Base-by-base conservation (phyloP, 2,888 invertebrate genomes). In the Meliscaeva auricollis region DNA sequence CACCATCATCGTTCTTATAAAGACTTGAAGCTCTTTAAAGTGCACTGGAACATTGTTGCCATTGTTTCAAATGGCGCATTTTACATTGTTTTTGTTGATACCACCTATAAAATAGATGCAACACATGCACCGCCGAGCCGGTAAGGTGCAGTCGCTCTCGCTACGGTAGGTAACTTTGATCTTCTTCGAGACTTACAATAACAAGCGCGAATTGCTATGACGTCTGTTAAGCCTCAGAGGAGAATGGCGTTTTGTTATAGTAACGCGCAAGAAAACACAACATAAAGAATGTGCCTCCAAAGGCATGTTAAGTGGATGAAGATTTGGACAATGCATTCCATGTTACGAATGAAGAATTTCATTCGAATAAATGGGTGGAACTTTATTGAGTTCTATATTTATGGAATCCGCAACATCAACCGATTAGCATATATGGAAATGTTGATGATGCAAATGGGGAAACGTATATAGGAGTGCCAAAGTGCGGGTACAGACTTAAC, bases 121-220 rank as follows among this genome's bases (percentile, higher is more conserved):
- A 64, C 62, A 48, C 17, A 32, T 32, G 48, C n/a, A n/a, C n/a
- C n/a, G 1, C 15, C 70, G 2, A 44, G 32, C 35, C 74, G 73
- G 68, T 77, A 74, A 78, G 69, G 78, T 83, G 83, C 83, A 74
- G 68, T 78, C 68, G 83, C 62, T 50, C 62, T 78, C 68, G 83
- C 62, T 50, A 83, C 69, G 83, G 83, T 78, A 17, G 54, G 54
- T 83, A 69, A 54, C 74, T 83, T 78, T 60, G 68, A 73, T 62
- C 62, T 62, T 78, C 46, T 74, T 38, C 13, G n/a, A 38, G 38
- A 13, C 38, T 38, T 13, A 32, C 50, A n/a, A n/a, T 52, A 52
- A 60, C 35, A 50, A 46, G 48, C 66, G 13, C 54, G 54, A 41
- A 32, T 56, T 66, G 32, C 64, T 44, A 30, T 64, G 74, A 74